Percentiles rank a stretch among this genome's conserved stretches.
These are phyloP conservation scores for Yponomeuta plumbellus DNA, from an alignment of 2,888 invertebrate species.

Conservation along the genomic window DNA sequence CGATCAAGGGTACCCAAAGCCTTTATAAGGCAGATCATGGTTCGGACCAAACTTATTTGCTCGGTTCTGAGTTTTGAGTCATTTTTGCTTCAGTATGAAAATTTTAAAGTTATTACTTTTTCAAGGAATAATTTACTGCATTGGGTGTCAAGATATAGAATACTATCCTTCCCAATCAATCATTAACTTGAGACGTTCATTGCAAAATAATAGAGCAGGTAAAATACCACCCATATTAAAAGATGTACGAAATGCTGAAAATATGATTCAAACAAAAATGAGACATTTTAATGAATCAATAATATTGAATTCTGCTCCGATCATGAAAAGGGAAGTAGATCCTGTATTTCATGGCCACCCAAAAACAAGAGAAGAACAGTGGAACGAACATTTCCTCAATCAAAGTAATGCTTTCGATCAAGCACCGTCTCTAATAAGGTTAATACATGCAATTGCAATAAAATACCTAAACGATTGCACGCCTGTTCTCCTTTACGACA, in stretches of 20 bases:
- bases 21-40: slow-evolving; percentile 42
- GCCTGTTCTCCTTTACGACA: slow-evolving; percentile 81
- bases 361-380: slow-evolving; percentile 74
- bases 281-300: slow-evolving; percentile 24
- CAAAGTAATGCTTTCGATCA: slow-evolving; percentile 60
- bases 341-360: slow-evolving; percentile 75
- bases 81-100: not conserved
- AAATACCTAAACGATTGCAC: slow-evolving; percentile 80
- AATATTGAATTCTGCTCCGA: not conserved
- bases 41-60: not conserved
- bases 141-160: slow-evolving; percentile 39
- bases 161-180: slow-evolving; percentile 49
- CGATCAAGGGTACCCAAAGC: slow-evolving; percentile 43
- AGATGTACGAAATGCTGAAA: slow-evolving; percentile 16
- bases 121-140: slow-evolving; percentile 18
- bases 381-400: slow-evolving; percentile 69
- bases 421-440: slow-evolving; percentile 74
- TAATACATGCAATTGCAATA: slow-evolving; percentile 77
- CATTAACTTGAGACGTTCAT: slow-evolving; percentile 14
- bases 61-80: not conserved
- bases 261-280: slow-evolving; percentile 18
- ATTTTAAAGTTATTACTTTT: not conserved
- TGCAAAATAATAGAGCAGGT: not conserved
- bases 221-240: slow-evolving; percentile 9
- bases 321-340: slow-evolving; percentile 57